phyloP scores from a whole-genome alignment of 2,797 vertebrate species.

The Liasis olivaceus region DNA sequence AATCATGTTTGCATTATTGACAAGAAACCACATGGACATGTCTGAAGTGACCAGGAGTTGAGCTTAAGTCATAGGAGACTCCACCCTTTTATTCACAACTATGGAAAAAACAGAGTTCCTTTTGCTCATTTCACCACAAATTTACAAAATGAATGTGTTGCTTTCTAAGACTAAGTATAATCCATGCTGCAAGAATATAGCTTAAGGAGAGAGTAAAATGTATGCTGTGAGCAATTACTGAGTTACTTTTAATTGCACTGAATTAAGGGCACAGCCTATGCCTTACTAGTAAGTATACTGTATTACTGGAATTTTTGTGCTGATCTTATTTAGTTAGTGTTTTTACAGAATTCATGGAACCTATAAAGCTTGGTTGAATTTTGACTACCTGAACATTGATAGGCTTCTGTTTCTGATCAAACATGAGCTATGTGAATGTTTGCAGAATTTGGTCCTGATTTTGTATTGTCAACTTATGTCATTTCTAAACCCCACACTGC shows the following conservation, averaged over 20 bases:
- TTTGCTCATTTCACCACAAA: not conserved
- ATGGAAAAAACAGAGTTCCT: not conserved
- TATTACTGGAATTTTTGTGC: constrained; percentile 15
- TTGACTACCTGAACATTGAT: constrained; percentile 26
- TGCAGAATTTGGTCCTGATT: constrained; percentile 33
- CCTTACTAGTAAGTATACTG: not conserved
- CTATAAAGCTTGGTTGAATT: constrained; percentile 11
- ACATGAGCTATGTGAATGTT: constrained; percentile 4
- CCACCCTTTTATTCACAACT: not conserved
- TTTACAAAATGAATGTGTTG: not conserved
- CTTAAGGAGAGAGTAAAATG: constrained; percentile 27
- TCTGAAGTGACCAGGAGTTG: too few relatives aligned
- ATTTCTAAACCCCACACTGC: too few relatives aligned
- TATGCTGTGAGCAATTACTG: constrained; percentile 21
- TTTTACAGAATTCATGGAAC: constrained; percentile 45
- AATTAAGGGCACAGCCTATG: not conserved
- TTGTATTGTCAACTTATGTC: constrained; percentile 39
- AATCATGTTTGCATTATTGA: too few relatives aligned
- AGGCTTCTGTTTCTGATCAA: constrained; percentile 18
- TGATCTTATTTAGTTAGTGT: not conserved
- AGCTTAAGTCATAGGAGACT: not conserved
- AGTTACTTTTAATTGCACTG: constrained; percentile 12
- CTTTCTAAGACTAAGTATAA: constrained; percentile 6
- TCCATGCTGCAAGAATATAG: not conserved
- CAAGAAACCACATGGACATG: too few relatives aligned